Evolutionary conservation across 2,888 invertebrate species (phyloP), one percentile per base, ranked within the genome.

Genomic region (Cryptus viduatorius): DNA sequence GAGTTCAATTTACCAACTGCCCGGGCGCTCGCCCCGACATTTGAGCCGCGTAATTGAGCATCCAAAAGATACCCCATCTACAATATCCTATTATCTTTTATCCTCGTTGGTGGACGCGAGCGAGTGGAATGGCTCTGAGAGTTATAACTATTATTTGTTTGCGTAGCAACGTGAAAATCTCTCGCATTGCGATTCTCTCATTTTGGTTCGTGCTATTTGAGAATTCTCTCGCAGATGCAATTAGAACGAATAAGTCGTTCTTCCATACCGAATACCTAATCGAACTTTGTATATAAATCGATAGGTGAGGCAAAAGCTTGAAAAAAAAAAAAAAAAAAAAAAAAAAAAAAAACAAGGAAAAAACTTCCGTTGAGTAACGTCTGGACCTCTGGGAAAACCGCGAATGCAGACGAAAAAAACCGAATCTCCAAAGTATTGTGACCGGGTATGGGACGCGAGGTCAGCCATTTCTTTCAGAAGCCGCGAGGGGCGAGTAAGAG

Each of bases 11-110:
- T 81, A 67, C 31, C 61, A 37, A 37, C 48, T 10, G 19, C 12
- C n/a, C 42, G 69, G 73, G 37, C 37, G 37, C 50, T 67, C 69
- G 8, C 3, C 19, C 56, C 19, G 31, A 61, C 80, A 79, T 82
- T 82, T 69, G 69, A 84, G 71, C 80, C 84, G 82, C 76, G 81
- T 87, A 87, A 89, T 89, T 89, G 88, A 85, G 85, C 78, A 80
- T 79, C 83, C 56, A 79, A 65, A 79, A 65, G 79, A 87, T 82
- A 71, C 48, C 68, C 64, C 65, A 84, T 85, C 73, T 61, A 59
- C 72, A 84, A 87, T 82, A 86, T 79, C 69, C 75, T 86, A 86
- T 81, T 79, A 65, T 61, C 69, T 53, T 68, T 76, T 80, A 59
- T 50, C 73, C 69, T 79, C 77, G 50, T 76, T 82, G 80, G 72